phyloP scores from a whole-genome alignment of 2,888 invertebrate genomes.

The Augiades crinisus region DNA sequence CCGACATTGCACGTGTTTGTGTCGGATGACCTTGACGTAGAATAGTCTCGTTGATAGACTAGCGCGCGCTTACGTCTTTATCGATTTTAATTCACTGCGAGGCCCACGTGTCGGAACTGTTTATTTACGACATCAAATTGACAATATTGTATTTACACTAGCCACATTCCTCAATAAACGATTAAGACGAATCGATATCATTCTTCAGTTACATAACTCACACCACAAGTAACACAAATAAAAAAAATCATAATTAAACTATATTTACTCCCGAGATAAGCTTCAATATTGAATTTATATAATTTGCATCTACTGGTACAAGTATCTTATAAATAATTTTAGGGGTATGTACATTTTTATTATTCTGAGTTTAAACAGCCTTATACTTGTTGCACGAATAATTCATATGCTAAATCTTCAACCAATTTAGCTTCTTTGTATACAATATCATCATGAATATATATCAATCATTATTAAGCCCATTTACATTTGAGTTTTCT shows the following conservation, averaged over 20 bases:
- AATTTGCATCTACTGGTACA: no score
- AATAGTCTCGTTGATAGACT: slow-evolving; percentile 75
- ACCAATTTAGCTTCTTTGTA: no score
- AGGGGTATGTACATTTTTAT: no score
- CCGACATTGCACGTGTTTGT: slow-evolving; percentile 83
- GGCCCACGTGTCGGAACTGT: slow-evolving; percentile 72
- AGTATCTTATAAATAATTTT: no score
- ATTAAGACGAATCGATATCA: slow-evolving; percentile 44
- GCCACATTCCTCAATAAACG: slow-evolving; percentile 35
- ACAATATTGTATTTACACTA: slow-evolving; percentile 25
- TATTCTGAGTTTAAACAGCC: no score
- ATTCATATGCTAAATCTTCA: no score
- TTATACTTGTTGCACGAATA: no score
- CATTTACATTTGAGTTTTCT: no score
- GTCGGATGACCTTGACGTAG: slow-evolving; percentile 73
- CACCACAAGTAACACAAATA: slow-evolving; percentile 52
- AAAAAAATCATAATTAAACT: slow-evolving; percentile 47
- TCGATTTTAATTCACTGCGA: slow-evolving; percentile 67
- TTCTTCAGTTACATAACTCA: slow-evolving; percentile 69
- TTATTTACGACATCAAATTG: slow-evolving; percentile 49
- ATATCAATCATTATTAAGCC: no score
- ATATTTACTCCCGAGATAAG: slow-evolving; percentile 75
- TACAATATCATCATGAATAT: no score
- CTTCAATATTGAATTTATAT: slow-evolving; percentile 61
- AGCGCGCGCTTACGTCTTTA: slow-evolving; percentile 76